These are phyloP conservation scores for Megaceryle torquata DNA, from an alignment of 2,113 vertebrate species.

Conservation along the genomic window DNA sequence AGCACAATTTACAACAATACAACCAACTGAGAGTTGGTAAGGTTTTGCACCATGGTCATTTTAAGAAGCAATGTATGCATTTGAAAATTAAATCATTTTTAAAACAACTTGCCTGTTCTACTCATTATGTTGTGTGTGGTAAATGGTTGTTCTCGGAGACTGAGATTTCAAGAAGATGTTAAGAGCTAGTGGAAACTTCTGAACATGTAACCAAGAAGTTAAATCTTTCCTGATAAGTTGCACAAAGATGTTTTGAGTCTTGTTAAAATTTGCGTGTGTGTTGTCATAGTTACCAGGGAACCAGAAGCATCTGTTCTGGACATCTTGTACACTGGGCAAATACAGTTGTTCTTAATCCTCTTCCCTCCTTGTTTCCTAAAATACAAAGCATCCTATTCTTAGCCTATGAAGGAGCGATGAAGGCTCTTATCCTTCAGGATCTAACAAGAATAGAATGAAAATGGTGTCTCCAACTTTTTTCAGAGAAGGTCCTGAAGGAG, in stretches of 20 bases:
- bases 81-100: slow-evolving; percentile 47
- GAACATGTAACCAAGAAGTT: background rate
- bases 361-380: background rate
- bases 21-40: background rate
- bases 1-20: background rate
- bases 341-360: background rate
- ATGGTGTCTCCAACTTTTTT: background rate
- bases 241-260: background rate
- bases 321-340: background rate
- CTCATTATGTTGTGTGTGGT: background rate
- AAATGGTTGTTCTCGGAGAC: background rate
- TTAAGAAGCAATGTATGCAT: background rate
- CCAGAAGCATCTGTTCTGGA: background rate
- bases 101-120: background rate
- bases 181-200: background rate
- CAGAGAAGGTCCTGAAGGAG: background rate
- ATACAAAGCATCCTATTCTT: background rate
- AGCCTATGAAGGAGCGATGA: background rate
- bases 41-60: background rate
- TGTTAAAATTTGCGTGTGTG: background rate
- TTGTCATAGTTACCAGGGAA: background rate
- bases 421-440: background rate
- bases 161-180: background rate
- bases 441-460: background rate
- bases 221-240: background rate